phyloP scores from a whole-genome alignment of 2,113 vertebrate species.

The Vanacampus margaritifer region DNA sequence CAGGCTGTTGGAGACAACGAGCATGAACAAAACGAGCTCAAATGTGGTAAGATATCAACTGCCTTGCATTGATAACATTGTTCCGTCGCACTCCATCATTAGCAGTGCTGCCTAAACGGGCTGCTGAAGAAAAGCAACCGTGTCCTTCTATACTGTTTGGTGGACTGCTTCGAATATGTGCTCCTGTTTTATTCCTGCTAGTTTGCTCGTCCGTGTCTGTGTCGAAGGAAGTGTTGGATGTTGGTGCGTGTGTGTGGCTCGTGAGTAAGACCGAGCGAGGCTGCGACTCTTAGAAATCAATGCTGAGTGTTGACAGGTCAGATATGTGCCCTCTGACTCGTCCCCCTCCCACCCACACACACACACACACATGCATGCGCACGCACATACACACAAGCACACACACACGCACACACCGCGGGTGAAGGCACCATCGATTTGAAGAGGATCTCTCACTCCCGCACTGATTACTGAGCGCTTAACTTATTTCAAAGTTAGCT shows the following conservation, averaged over 20 bases:
- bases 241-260: not conserved
- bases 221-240: slow-evolving; percentile 14
- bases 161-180: not conserved
- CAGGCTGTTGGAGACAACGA: not conserved
- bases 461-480: slow-evolving; percentile 56
- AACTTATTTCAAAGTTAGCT: slow-evolving; percentile 51
- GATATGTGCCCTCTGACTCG: slow-evolving; percentile 60
- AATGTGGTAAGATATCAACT: not conserved
- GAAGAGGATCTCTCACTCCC: slow-evolving; percentile 42
- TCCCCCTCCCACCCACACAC: slow-evolving; percentile 50
- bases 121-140: not conserved
- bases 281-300: slow-evolving; percentile 63
- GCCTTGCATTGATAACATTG: too few relatives aligned
- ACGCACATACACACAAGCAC: too few relatives aligned
- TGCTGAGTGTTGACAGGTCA: slow-evolving; percentile 62
- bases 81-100: too few relatives aligned
- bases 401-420: too few relatives aligned
- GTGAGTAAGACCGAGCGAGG: slow-evolving; percentile 50
- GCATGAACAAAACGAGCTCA: not conserved
- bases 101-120: not conserved
- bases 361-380: slow-evolving; percentile 16
- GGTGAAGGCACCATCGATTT: slow-evolving; percentile 56
- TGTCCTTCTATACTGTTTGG: not conserved
- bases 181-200: slow-evolving; percentile 11
- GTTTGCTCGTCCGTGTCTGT: slow-evolving; percentile 37